These are phyloP conservation scores for Aptenodytes forsteri DNA, from an alignment of 2,113 vertebrate genomes.

Conservation along the genomic window DNA sequence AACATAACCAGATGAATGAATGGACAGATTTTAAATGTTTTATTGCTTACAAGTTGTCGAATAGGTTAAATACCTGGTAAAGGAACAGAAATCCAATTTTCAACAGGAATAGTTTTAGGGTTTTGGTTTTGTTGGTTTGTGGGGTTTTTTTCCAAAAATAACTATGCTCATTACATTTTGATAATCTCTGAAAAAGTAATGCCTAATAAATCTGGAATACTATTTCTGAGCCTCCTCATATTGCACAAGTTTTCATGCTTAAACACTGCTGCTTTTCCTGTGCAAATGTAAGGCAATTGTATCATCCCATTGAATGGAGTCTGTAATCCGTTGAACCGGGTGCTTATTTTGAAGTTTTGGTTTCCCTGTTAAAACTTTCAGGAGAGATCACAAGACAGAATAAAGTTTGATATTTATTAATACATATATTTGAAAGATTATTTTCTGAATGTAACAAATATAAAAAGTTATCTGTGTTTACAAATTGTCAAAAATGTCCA, in stretches of 20 bases:
- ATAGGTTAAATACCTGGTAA: not conserved
- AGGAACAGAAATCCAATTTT: not conserved
- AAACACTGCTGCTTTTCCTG: not conserved
- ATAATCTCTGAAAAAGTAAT: not conserved
- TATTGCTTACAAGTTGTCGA: conserved; percentile 1
- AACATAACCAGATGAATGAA: not conserved
- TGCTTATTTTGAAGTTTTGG: not conserved
- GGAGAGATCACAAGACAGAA: not conserved
- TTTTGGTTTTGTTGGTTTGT: not conserved
- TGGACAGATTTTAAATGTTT: conserved; percentile 51
- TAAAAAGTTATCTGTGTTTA: conserved; percentile 77
- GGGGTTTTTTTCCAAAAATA: not conserved
- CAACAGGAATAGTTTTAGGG: not conserved
- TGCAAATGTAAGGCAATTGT: not conserved
- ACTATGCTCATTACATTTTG: not conserved
- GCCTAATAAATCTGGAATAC: not conserved
- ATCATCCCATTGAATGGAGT: not conserved
- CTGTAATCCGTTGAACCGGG: not conserved
- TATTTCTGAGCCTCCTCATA: not conserved
- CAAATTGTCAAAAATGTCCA: conserved; percentile 75
- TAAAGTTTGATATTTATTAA: conserved; percentile 54
- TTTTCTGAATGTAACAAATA: conserved; percentile 78
- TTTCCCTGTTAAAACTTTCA: not conserved
- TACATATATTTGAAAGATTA: conserved; percentile 66
- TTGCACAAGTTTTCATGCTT: not conserved